These are phyloP conservation scores for Aphelocoma californica DNA, from an alignment of 2,797 vertebrate genomes.

Conservation along the genomic window DNA sequence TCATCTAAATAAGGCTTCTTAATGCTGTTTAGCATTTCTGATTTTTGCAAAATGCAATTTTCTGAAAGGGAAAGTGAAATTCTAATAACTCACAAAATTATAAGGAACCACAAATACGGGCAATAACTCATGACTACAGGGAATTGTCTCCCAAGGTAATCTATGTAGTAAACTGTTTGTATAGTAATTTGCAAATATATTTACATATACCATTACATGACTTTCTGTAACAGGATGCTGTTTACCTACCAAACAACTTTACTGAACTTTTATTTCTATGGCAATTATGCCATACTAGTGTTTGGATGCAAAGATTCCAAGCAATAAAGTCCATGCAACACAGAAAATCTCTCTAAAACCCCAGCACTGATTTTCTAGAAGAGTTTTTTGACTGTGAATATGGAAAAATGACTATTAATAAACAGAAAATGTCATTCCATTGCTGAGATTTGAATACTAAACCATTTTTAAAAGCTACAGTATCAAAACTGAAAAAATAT, in stretches of 20 bases:
- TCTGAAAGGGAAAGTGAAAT: background rate
- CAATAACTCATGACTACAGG: background rate
- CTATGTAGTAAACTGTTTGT: background rate
- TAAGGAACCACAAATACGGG: background rate
- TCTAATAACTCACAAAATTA: background rate
- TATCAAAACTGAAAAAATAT: background rate
- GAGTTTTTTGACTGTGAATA: background rate
- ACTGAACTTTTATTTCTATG: background rate
- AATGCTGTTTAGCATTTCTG: background rate
- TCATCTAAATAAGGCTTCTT: background rate
- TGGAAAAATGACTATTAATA: background rate
- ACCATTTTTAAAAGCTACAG: background rate
- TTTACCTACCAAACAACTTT: background rate
- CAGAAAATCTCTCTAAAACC: background rate
- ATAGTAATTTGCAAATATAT: background rate
- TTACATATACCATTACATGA: background rate
- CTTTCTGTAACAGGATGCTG: background rate
- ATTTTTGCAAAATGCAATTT: background rate
- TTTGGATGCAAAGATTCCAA: background rate
- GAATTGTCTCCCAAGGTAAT: background rate
- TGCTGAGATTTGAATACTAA: background rate
- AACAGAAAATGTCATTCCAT: background rate
- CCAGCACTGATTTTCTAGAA: background rate
- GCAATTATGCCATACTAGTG: background rate
- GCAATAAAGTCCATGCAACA: background rate